Evolutionary conservation across 2,113 vertebrate genomes (phyloP), one percentile per base, ranked within the genome.

Genomic region (Strix aluco): DNA sequence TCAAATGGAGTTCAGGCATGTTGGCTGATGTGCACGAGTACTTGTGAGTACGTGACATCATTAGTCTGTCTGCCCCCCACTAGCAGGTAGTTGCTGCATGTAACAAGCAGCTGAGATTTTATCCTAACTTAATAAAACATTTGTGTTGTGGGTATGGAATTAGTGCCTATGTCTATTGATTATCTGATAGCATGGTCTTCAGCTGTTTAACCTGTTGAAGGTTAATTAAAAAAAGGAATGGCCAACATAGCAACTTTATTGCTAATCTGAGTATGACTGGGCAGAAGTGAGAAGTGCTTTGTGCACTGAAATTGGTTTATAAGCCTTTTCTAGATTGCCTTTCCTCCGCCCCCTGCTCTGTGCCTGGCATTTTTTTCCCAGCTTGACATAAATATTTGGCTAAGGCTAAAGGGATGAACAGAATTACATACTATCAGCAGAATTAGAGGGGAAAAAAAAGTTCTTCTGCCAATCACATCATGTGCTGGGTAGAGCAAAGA

Each of bases 341-440:
- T 86, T 75, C 88, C 67, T 92, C 92, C 10, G 0, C 94, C 96
- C 54, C 42, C 90, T 73, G 88, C 81, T 95, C 71, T 55, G 54
- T n/a, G 89, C 95, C 71, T 94, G 92, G 92, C 93, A 95, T 96
- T 92, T 95, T 89, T 92, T 96, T 77, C 97, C 91, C 81, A 95
- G 84, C 81, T 91, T 96, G 92, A 96, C 94, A 90, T 80, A 97
- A 96, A 86, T 92, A 93, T 96, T 97, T 97, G 97, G 86, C 89
- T 71, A 91, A 93, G 86, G 89, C 96, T 96, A 87, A 95, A 95
- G 63, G 73, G 90, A 85, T 91, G 88, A 93, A 91, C 88, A 71
- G 95, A 93, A 97, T 93, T 94, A 84, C 93, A 20, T 62, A 51
- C 57, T 23, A 49, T 92, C 90, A 87, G 93, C 94, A 96, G 94